These are phyloP conservation scores for Helicolenus hilgendorfi DNA, from an alignment of 2,797 vertebrate genomes.

Conservation along the genomic window DNA sequence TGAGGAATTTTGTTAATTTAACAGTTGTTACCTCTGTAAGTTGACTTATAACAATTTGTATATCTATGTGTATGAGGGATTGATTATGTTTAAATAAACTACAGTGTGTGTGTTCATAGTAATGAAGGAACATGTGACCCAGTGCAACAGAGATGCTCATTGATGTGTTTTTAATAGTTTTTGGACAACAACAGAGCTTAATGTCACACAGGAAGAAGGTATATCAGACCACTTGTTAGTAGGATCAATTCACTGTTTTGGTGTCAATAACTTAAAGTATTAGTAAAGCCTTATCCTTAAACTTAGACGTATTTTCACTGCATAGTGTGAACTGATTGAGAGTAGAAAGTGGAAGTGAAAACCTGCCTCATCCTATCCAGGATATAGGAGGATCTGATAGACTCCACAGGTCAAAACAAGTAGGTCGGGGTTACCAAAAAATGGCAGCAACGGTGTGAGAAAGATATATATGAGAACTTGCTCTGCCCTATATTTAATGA, in stretches of 20 bases:
- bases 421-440: conserved; percentile 10
- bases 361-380: not conserved
- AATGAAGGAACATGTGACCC: not conserved
- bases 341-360: not conserved
- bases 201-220: not conserved
- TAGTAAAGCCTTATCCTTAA: not conserved
- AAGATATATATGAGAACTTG: not conserved
- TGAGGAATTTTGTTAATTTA: not conserved
- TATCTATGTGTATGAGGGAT: not conserved
- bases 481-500: conserved; percentile 21
- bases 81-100: no score
- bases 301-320: not conserved
- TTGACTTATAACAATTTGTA: not conserved
- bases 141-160: not conserved
- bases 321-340: not conserved
- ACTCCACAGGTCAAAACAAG: conserved; percentile 3
- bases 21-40: not conserved
- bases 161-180: not conserved
- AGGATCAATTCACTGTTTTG: not conserved
- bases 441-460: not conserved
- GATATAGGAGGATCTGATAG: not conserved
- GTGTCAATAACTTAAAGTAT: not conserved
- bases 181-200: not conserved
- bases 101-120: not conserved
- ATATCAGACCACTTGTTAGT: not conserved